Base-by-base conservation (phyloP, 2,888 invertebrate species). In the Torymus auratus region DNA sequence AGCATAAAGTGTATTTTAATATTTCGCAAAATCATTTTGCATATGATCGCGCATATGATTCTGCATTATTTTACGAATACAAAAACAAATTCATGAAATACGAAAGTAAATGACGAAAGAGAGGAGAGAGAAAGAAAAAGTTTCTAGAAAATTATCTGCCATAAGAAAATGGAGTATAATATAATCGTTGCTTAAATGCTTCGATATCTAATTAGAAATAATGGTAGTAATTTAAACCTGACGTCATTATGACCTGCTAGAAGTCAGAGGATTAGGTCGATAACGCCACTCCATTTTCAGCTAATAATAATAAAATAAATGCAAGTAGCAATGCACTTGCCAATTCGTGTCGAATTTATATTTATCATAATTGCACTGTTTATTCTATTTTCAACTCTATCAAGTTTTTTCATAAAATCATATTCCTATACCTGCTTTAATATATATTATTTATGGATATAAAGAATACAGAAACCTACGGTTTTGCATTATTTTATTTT, bases 101-200 rank as follows among this genome's bases (percentile, higher is more conserved):
- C 5, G 7, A 41, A 7, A 41, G 41, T 7, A 41, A 41, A 41
- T 5, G 58, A 13, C 7, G 14, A 14, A 50, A 71, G n/a, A 71
- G n/a, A 60, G 1, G 3, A 61, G n/a, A 50, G 60, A 53, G 62
- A 50, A 62, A 72, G n/a, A 53, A 72, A 60, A 62, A 72, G 23
- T 62, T 62, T 58, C 13, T 23, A 62, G 15, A 61, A 71, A 71
- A 71, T 61, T 52, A 20, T 52, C 15, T 52, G 5, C 55, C 41
- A 64, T 64, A 73, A 73, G 72, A 73, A 73, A 64, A 73, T 73
- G 55, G 28, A 64, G 62, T 17, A 41, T 4, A 73, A 53, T 13
- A 41, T 64, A 55, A 64, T 73, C 17, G 55, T 7, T 72, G 7
- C 55, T 56, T 73, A 74, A 74, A 65, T 74, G 58, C 65, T 50